Evolutionary conservation across 1,140 invertebrate species (phyloP).

Genomic region (Microplitis mediator): DNA sequence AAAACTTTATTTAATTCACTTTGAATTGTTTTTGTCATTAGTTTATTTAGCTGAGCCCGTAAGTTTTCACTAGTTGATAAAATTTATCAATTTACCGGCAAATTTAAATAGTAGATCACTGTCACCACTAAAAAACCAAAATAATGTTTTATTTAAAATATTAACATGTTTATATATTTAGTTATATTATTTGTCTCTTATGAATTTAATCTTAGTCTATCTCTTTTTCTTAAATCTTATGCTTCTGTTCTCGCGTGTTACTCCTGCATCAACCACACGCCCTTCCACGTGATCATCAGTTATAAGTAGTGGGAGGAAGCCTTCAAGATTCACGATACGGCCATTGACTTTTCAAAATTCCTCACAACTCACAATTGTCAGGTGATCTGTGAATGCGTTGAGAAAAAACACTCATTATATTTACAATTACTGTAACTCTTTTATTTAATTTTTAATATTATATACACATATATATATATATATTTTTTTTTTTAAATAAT

Average conservation of each 20-base stretch:
- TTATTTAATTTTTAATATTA: background rate
- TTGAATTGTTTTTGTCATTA: too few species aligned
- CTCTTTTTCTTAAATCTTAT: constrained; percentile 16
- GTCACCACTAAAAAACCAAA: too few species aligned
- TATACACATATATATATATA: too few species aligned
- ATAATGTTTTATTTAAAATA: too few species aligned
- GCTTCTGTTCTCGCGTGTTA: constrained; percentile 2
- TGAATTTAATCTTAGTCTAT: background rate
- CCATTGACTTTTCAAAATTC: constrained; percentile 52
- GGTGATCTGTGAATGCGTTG: background rate
- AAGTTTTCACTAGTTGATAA: too few species aligned
- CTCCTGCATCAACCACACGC: constrained; percentile 24
- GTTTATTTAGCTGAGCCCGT: too few species aligned
- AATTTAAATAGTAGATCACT: too few species aligned
- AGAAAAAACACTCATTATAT: background rate
- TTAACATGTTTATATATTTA: too few species aligned
- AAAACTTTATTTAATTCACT: too few species aligned
- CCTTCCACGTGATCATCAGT: constrained; percentile 27
- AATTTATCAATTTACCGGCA: too few species aligned
- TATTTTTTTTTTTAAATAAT: too few species aligned
- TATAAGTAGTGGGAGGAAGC: constrained; percentile 26
- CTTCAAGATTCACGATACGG: constrained; percentile 42
- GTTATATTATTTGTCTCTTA: background rate
- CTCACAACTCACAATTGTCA: constrained; percentile 31
- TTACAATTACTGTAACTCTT: background rate